Evolutionary conservation across 2,888 invertebrate genomes (phyloP), one percentile per base, ranked within the genome.

Genomic region (Siphlonurus alternatus): DNA sequence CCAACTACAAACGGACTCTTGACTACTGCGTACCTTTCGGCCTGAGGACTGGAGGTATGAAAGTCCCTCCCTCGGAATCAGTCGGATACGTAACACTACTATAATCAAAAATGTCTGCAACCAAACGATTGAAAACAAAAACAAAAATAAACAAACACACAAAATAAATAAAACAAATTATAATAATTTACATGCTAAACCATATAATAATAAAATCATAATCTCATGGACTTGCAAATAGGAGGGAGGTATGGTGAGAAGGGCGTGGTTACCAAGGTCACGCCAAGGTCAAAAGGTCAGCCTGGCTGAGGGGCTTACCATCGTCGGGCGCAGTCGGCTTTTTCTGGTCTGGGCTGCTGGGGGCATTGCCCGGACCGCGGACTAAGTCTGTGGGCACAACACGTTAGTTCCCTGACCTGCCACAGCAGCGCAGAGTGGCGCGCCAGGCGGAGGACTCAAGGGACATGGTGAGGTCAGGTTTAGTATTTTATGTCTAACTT

Each of bases 61-160:
- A 82, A 71, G 82, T 83, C 69, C 81, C 81, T 74, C 87, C 87
- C 73, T 83, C 80, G 71, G 85, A 83, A 80, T 88, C 86, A 74
- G 86, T 87, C 73, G 88, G 87, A 78, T 86, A 84, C 76, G 83
- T 81, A 77, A 85, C 81, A 76, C 83, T 81, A 79, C 82, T 83
- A 81, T 83, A 85, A 80, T 85, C 83, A 80, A 81, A 80, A 75
- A 85, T 81, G 80, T 86, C 86, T 86, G 84, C 74, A 85, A 63
- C 61, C 63, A 69, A 66, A 66, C 61, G 63, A 56, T 66, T 67
- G 66, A 65, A 66, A 66, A 65, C 63, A 66, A 62, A 66, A 61
- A 67, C 68, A 65, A 66, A 65, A 65, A 68, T 64, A 67, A 68
- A 67, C 65, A 66, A 64, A 69, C 20, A 23, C 61, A 61, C 64